phyloP scores from a whole-genome alignment of 2,888 invertebrate species.

The Malacosoma neustria region DNA sequence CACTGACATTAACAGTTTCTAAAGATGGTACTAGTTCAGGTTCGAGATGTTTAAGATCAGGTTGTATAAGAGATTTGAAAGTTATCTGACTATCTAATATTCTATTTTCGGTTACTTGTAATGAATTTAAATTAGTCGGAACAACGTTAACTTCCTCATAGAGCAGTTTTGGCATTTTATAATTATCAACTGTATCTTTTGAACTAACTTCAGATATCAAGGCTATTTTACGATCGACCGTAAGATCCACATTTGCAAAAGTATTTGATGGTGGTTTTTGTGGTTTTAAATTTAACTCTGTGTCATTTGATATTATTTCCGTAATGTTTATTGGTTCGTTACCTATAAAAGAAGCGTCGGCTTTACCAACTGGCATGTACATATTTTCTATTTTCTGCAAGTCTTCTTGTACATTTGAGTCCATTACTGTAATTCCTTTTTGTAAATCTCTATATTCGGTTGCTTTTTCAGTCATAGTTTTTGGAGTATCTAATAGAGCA shows the following conservation, averaged over 20 bases:
- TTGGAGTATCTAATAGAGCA: constrained; percentile 27
- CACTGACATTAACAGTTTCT: constrained; percentile 41
- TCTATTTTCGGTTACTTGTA: constrained; percentile 54
- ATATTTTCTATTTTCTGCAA: constrained; percentile 65
- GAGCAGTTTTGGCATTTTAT: constrained; percentile 28
- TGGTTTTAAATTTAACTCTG: constrained; percentile 59
- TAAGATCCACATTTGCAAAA: constrained; percentile 68
- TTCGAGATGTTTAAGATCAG: constrained; percentile 35
- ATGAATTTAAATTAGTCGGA: constrained; percentile 34
- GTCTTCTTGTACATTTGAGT: constrained; percentile 67
- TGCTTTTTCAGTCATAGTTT: constrained; percentile 34
- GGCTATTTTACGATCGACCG: constrained; percentile 67
- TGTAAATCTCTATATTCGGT: constrained; percentile 41
- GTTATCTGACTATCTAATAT: constrained; percentile 55
- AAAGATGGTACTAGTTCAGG: constrained; percentile 34
- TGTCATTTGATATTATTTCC: constrained; percentile 63
- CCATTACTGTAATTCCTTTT: constrained; percentile 50
- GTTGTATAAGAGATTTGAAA: constrained; percentile 26
- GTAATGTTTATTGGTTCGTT: constrained; percentile 77
- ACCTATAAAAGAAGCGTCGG: constrained; percentile 70
- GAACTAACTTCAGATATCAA: constrained; percentile 59
- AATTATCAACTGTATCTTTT: constrained; percentile 34
- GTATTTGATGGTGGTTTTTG: constrained; percentile 42
- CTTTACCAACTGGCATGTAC: constrained; percentile 67
- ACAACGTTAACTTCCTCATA: constrained; percentile 46